These are phyloP conservation scores for Platycheirus albimanus DNA, from an alignment of 2,888 invertebrate species.

Conservation along the genomic window DNA sequence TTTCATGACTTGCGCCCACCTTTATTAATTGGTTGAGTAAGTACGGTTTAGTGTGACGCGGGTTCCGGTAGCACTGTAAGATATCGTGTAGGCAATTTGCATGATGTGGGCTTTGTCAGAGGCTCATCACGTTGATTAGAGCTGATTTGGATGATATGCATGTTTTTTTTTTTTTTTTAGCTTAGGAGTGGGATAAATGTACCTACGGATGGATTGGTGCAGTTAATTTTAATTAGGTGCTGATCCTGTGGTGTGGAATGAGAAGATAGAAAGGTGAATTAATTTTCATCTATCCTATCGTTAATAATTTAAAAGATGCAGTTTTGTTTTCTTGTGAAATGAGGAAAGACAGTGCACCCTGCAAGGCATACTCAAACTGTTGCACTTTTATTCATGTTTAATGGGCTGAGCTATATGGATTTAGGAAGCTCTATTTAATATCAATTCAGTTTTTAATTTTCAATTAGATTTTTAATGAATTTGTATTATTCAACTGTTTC, in stretches of 20 bases:
- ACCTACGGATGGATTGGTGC: slow-evolving; percentile 16
- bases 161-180: not conserved
- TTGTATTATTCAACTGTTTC: too few relatives aligned
- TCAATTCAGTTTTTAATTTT: too few relatives aligned
- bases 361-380: too few relatives aligned
- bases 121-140: slow-evolving; percentile 73
- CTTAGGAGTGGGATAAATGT: slow-evolving; percentile 30
- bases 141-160: slow-evolving; percentile 55
- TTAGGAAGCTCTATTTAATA: too few relatives aligned
- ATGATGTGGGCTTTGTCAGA: slow-evolving; percentile 70
- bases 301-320: too few relatives aligned
- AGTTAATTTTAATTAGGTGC: slow-evolving; percentile 39
- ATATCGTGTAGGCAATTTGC: slow-evolving; percentile 70
- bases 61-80: slow-evolving; percentile 47
- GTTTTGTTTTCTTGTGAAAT: too few relatives aligned
- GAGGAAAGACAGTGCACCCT: too few relatives aligned
- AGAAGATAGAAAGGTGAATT: not conserved
- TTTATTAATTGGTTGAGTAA: slow-evolving; percentile 68
- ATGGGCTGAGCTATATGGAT: too few relatives aligned
- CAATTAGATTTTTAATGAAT: too few relatives aligned
- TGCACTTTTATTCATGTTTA: too few relatives aligned
- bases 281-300: slow-evolving; percentile 22
- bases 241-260: slow-evolving; percentile 15
- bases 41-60: slow-evolving; percentile 40
- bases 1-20: slow-evolving; percentile 74